Percentiles rank a stretch among this genome's conserved stretches.
Conservation (phyloP, 2,113 vertebrate genomes). For the Axis porcinus region DNA sequence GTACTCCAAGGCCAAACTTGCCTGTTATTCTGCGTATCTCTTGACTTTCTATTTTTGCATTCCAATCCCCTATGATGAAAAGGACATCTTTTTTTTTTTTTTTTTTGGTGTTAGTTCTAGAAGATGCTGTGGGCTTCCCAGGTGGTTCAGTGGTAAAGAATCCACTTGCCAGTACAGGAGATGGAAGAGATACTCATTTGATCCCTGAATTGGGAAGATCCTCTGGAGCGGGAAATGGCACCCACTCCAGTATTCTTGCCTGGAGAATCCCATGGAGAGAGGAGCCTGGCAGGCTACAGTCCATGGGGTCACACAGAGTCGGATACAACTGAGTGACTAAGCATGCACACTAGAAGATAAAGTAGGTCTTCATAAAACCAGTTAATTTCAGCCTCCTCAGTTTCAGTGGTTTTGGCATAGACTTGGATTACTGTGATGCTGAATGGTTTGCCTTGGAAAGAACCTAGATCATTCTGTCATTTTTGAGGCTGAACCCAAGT, state of each 20-base stretch:
- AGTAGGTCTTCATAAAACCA: neutral
- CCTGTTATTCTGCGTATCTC: fast-evolving
- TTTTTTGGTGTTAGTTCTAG: neutral
- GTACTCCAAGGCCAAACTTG: neutral
- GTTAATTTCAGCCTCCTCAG: neutral
- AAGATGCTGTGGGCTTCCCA: neutral
- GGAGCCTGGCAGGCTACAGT: neutral
- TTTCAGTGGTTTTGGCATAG: neutral
- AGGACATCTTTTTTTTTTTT: neutral
- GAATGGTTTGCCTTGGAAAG: neutral
- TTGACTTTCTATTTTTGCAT: neutral
- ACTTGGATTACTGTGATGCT: neutral
- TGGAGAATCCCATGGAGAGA: neutral
- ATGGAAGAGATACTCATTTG: neutral
- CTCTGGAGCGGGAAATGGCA: neutral
- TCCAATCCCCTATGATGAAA: neutral
- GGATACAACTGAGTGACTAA: neutral
- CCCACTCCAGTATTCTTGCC: neutral
- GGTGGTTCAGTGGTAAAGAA: neutral
- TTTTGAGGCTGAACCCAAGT: neutral
- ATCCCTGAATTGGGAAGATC: neutral
- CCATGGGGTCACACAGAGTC: neutral
- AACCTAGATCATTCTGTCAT: neutral
- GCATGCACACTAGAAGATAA: neutral
- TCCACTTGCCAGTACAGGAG: neutral